Evolutionary conservation across 2,888 invertebrate genomes (phyloP), one percentile per base, ranked within the genome.

Genomic region (Argynnis bischoffii): DNA sequence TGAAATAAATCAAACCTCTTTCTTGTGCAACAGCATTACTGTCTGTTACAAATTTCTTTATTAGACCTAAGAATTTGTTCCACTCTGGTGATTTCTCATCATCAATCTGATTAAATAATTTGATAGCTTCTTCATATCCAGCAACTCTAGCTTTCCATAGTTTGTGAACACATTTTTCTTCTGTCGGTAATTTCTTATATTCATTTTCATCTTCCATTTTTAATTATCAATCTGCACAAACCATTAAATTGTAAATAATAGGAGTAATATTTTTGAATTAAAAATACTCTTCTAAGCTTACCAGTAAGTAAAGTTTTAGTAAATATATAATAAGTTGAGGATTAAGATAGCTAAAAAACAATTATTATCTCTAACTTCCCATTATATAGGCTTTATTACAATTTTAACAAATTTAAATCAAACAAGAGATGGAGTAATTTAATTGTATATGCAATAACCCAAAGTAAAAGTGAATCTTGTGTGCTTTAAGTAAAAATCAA

Each of bases 1-100:
- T 50, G 5, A 50, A 50, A 50, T 50, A 13, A n/a, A 53, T 54
- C 53, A 59, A 61, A 92, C 98, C 99, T 92, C 97, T 99, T 83
- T 99, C 99, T 84, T 99, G 99, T 1, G 99, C 98, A 71, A 97
- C 95, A 16, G 96, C 99, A 95, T 99, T 99, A 78, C 96, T 97
- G 84, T 99, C 99, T 0, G 95, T 93, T 0, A 98, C 98, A 94
- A 99, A 98, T 88, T 99, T 99, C 85, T 98, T 98, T 48, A 99
- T 95, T 56, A 98, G 92, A 11, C 97, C 97, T 14, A 97, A 90
- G 88, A 96, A 99, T 88, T 98, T 98, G 77, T 95, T 95, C 95
- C 98, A 99, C 84, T 99, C 99, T 0, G 97, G 95, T 51, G 98
- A 97, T 84, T 99, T 99, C 82, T 98, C 98, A 90, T 98, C 98